Evolutionary conservation across 2,888 invertebrate genomes (phyloP).

Genomic region (Watsonalla cultraria): DNA sequence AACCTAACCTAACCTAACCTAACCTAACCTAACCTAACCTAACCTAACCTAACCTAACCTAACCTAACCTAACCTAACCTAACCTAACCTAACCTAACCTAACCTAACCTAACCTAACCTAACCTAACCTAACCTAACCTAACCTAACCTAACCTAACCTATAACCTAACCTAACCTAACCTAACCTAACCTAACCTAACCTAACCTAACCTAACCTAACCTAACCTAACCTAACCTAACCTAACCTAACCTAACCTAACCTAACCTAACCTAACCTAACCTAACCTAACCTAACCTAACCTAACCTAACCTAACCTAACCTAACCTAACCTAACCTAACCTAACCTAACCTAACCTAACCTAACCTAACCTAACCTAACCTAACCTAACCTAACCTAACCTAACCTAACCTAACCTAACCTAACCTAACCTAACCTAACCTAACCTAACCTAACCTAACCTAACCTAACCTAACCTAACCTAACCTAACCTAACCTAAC

Average conservation of each 20-base stretch:
- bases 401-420: slow-evolving; percentile 10
- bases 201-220: slow-evolving; percentile 8
- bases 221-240: slow-evolving; percentile 10
- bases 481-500: slow-evolving; percentile 15
- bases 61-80: slow-evolving; percentile 13
- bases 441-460: slow-evolving; percentile 11
- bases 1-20: slow-evolving; percentile 11
- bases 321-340: slow-evolving; percentile 7
- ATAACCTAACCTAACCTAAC: slow-evolving; percentile 10
- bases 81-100: slow-evolving; percentile 13
- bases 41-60: slow-evolving; percentile 12
- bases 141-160: slow-evolving; percentile 13
- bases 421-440: slow-evolving; percentile 11
- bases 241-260: slow-evolving; percentile 10
- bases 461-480: slow-evolving; percentile 11
- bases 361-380: slow-evolving; percentile 8
- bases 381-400: slow-evolving; percentile 10
- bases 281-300: slow-evolving; percentile 8
- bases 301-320: slow-evolving; percentile 7
- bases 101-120: slow-evolving; percentile 13
- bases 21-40: slow-evolving; percentile 13
- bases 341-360: slow-evolving; percentile 10
- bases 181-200: slow-evolving; percentile 14
- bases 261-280: slow-evolving; percentile 10
- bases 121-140: slow-evolving; percentile 13